Percentiles rank a stretch among this genome's conserved stretches.
Conservation (phyloP, 2,888 invertebrate genomes). For the Desoria tigrina region DNA sequence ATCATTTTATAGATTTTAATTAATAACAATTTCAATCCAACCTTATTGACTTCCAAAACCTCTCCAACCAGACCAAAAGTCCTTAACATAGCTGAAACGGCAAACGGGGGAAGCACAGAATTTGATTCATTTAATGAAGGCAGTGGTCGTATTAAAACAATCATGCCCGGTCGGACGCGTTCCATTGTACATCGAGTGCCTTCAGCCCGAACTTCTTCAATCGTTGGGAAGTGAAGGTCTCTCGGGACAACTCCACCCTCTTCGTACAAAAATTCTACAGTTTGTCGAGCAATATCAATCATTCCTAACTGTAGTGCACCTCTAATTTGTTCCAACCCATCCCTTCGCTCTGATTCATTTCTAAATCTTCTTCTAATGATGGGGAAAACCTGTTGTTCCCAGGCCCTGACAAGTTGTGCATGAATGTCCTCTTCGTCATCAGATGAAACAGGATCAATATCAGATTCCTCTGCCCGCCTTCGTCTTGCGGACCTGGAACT, state of each 20-base stretch:
- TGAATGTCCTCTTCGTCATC: constrained; percentile 58
- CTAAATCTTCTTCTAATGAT: constrained; percentile 57
- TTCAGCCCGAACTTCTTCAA: constrained; percentile 58
- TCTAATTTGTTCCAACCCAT: constrained; percentile 58
- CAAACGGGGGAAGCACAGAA: constrained; percentile 56
- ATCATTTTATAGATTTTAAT: too few relatives aligned
- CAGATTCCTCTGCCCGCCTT: constrained; percentile 53
- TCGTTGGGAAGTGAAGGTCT: constrained; percentile 58
- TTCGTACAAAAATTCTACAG: constrained; percentile 58
- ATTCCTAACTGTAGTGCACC: constrained; percentile 58
- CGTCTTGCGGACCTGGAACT: constrained; percentile 33
- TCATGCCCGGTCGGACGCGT: constrained; percentile 57
- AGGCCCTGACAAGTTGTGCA: constrained; percentile 57
- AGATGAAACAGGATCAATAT: constrained; percentile 54
- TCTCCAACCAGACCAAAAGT: constrained; percentile 58
- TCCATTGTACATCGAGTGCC: constrained; percentile 58
- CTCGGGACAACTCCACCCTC: constrained; percentile 58
- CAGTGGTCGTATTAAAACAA: constrained; percentile 56
- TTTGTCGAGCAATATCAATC: constrained; percentile 58
- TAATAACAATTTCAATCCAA: too few relatives aligned
- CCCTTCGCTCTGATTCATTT: constrained; percentile 58
- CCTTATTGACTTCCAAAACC: constrained; percentile 57
- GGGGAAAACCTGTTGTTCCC: constrained; percentile 57
- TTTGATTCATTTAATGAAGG: constrained; percentile 39
- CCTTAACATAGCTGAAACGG: constrained; percentile 57